phyloP scores from a whole-genome alignment of 2,888 invertebrate genomes.

The Mimas tiliae region DNA sequence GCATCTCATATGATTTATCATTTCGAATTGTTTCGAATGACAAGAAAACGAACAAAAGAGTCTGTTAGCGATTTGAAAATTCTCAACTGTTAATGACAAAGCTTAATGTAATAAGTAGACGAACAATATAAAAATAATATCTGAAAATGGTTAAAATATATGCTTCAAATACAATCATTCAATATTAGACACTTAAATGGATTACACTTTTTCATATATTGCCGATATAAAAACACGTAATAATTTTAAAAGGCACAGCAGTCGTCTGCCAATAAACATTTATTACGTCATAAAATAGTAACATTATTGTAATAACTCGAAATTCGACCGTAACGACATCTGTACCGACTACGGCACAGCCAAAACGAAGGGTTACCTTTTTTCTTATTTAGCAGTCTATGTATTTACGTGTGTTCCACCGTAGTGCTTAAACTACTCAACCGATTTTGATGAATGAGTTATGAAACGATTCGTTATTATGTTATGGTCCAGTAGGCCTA shows the following conservation, averaged over 20 bases:
- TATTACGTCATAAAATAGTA: slow-evolving; percentile 19
- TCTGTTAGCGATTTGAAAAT: too few species aligned
- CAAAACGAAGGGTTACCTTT: too few species aligned
- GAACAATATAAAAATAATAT: not conserved
- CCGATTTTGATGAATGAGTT: too few species aligned
- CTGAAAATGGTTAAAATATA: not conserved
- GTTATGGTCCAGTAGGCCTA: too few species aligned
- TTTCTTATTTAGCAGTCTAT: too few species aligned
- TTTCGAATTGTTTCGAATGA: too few species aligned
- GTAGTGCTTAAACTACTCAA: too few species aligned
- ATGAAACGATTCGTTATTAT: too few species aligned
- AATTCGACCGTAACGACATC: slow-evolving; percentile 19
- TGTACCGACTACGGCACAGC: too few species aligned
- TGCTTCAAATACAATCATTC: not conserved
- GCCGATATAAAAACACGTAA: slow-evolving; percentile 10
- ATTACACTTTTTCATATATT: slow-evolving; percentile 16
- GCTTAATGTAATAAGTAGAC: not conserved
- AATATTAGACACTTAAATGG: slow-evolving; percentile 12
- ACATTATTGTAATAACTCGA: slow-evolving; percentile 18
- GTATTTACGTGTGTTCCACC: too few species aligned
- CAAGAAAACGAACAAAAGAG: too few species aligned
- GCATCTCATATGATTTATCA: too few species aligned
- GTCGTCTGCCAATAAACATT: slow-evolving; percentile 13
- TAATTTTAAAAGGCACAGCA: slow-evolving; percentile 17
- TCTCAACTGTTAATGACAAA: not conserved